Percentiles rank a stretch among this genome's conserved stretches.
phyloP scores from a whole-genome alignment of 2,888 invertebrate genomes.

The Imbricaverruca yamaguchii region DNA sequence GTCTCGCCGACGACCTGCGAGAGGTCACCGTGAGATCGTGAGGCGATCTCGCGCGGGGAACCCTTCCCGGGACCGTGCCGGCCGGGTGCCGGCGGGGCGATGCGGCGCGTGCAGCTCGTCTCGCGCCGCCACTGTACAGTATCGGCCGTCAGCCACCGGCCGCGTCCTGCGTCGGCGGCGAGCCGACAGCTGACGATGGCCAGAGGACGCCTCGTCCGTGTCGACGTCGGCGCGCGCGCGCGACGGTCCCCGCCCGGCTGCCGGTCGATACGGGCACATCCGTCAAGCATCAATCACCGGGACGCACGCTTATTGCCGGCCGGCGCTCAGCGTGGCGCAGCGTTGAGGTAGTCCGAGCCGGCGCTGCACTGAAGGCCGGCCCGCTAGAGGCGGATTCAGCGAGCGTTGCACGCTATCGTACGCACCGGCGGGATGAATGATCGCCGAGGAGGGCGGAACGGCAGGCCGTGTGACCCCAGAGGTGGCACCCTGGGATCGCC shows the following conservation, averaged over 20 bases:
- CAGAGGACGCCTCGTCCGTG: neutral
- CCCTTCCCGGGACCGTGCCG: no score
- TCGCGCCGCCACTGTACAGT: neutral
- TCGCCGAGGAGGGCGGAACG: neutral
- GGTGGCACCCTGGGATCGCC: neutral
- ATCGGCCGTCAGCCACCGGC: neutral
- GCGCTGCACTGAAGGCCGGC: neutral
- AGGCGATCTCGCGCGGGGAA: no score
- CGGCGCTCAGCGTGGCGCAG: neutral
- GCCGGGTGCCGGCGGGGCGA: neutral
- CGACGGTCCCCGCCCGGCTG: neutral
- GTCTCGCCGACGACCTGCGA: neutral
- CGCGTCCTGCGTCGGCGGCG: neutral
- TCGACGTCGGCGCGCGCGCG: neutral
- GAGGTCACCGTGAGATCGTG: no score
- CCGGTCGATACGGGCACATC: constrained; percentile 7
- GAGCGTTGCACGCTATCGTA: neutral
- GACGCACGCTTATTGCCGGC: constrained; percentile 17
- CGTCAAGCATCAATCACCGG: constrained; percentile 15
- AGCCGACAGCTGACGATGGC: neutral
- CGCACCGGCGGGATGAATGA: neutral
- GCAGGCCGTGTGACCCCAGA: neutral
- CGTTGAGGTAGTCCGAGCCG: constrained; percentile 8
- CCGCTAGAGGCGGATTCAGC: neutral
- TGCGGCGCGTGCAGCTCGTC: neutral